Evolutionary conservation across 2,888 invertebrate species (phyloP).

Genomic region (Arge pagana): DNA sequence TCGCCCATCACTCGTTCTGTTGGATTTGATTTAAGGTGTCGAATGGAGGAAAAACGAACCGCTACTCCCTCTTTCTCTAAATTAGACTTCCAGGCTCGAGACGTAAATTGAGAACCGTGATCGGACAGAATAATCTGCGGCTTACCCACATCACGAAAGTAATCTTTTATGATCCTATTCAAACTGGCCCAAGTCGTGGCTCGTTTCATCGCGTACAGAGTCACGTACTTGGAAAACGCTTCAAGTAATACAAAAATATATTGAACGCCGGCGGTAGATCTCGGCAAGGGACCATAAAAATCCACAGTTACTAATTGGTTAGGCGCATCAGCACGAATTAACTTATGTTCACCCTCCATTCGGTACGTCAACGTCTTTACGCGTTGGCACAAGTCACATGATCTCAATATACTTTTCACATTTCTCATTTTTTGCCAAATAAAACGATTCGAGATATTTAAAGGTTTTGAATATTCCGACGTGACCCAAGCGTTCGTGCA

Average conservation of each 20-base stretch:
- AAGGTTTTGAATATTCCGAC: conserved; percentile 25
- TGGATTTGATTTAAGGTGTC: conserved; percentile 24
- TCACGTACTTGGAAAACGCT: conserved; percentile 21
- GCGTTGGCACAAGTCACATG: conserved; percentile 32
- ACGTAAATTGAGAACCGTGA: conserved; percentile 11
- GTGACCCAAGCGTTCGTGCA: conserved; percentile 24
- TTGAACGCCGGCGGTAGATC: conserved; percentile 19
- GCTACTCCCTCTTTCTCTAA: not conserved
- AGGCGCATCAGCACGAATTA: not conserved
- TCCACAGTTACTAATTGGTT: conserved; percentile 22
- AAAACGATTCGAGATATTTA: conserved; percentile 16
- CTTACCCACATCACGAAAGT: conserved; percentile 13
- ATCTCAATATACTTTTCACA: conserved; percentile 14
- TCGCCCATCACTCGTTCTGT: conserved; percentile 25
- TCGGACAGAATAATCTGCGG: conserved; percentile 13
- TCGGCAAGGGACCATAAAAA: conserved; percentile 24
- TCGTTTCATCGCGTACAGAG: conserved; percentile 23
- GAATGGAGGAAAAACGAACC: not conserved
- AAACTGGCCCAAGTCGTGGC: conserved; percentile 17
- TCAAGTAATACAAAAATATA: conserved; percentile 24
- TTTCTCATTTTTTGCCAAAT: conserved; percentile 22
- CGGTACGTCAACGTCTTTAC: not conserved
- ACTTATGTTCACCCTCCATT: not conserved
- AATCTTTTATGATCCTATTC: conserved; percentile 9
- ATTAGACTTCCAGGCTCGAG: not conserved